A percentile compares a stretch with the other conserved stretches of the same genome.
These are phyloP conservation scores for Monochamus saltuarius DNA, from an alignment of 1,140 invertebrate genomes.

Conservation along the genomic window DNA sequence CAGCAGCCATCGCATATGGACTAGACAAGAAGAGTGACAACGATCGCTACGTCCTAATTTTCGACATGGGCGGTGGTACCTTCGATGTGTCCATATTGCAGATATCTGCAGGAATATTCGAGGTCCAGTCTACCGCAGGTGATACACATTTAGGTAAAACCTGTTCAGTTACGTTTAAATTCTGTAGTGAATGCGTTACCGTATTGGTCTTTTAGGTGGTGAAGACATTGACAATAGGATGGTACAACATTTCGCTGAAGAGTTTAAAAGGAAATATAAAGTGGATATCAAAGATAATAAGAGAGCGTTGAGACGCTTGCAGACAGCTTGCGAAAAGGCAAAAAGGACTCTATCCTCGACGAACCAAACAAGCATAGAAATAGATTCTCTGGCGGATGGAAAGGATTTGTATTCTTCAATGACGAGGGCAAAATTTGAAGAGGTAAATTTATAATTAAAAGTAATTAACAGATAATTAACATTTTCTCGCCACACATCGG, in stretches of 20 bases:
- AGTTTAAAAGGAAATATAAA: constrained; percentile 55
- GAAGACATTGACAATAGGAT: constrained; percentile 81
- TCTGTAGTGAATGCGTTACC: not conserved
- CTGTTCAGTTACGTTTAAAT: not conserved
- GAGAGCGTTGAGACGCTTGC: constrained; percentile 53
- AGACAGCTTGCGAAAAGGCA: constrained; percentile 72
- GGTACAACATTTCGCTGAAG: constrained; percentile 72
- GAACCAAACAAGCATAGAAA: constrained; percentile 68
- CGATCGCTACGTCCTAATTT: constrained; percentile 58
- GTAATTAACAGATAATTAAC: too few relatives aligned
- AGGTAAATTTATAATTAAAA: constrained; percentile 51
- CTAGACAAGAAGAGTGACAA: constrained; percentile 64
- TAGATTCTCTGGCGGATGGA: constrained; percentile 70
- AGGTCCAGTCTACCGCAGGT: constrained; percentile 62
- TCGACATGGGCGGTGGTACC: constrained; percentile 60
- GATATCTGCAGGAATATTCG: constrained; percentile 64
- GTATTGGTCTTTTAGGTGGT: constrained; percentile 58
- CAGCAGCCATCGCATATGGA: constrained; percentile 69
- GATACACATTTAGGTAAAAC: constrained; percentile 61
- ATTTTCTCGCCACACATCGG: too few relatives aligned
- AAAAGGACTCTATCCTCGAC: constrained; percentile 77
- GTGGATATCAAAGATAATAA: constrained; percentile 41
- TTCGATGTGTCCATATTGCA: constrained; percentile 71
- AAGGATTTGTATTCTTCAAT: constrained; percentile 74
- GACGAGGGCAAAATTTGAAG: constrained; percentile 72